Evolutionary conservation across 2,113 vertebrate species (phyloP), one percentile per base, ranked within the genome.

Genomic region (Pachypanchax playfairii): DNA sequence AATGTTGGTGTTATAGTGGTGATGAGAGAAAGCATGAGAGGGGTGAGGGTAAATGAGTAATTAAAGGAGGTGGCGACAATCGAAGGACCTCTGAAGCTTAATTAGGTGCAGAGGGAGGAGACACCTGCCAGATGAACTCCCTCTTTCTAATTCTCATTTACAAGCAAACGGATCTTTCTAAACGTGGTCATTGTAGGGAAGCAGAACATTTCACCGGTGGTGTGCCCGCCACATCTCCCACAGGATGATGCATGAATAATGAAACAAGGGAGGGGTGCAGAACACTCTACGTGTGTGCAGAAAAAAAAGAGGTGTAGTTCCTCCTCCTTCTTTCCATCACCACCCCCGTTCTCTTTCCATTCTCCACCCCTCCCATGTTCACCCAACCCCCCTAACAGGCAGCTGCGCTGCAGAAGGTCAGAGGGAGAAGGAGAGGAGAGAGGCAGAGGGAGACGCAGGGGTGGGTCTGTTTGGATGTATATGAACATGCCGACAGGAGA

Each of bases 191-290:
- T 17, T 59, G 20, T 21, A 60, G 31, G 58, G 69, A 49, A 44
- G 50, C 60, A 69, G 28, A 52, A 54, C 66, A 47, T 36, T 61
- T 51, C 36, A 20, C 28, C n/a, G 2, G 11, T 38, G 44, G 21
- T n/a, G 42, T 38, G 70, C 43, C 57, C 42, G n/a, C 26, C 52
- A 48, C 39, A 55, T 67, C 68, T 41, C 71, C 76, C 50, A 54
- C n/a, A 7, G 76, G 74, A 77, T 33, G 65, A 84, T 69, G 60
- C 61, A 56, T 91, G 88, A 90, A 91, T 91, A 91, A 91, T 90
- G 83, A 75, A 92, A 66, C 36, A 35, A 57, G 52, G 70, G 70
- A 81, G 80, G 79, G 75, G 82, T 70, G 75, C 83, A 80, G 83
- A 79, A 72, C 73, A 72, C 54, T 77, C 82, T 72, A 74, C 36